Evolutionary conservation across 2,113 vertebrate species (phyloP), one percentile per base, ranked within the genome.

Genomic region (Eubucco bourcierii): DNA sequence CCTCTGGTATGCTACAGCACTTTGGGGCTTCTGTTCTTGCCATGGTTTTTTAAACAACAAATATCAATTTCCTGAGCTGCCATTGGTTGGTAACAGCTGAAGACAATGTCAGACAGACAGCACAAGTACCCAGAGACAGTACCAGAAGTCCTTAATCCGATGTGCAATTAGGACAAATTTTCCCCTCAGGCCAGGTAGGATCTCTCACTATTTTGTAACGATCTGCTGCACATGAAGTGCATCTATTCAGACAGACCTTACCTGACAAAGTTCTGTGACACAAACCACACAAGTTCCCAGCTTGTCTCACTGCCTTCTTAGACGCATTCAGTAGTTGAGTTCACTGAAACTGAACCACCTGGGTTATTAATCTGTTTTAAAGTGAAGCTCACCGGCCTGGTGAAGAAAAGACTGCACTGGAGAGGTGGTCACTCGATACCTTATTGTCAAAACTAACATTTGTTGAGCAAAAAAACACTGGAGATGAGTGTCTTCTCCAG

Each of bases 81-180:
- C 63, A 77, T 39, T 39, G 55, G 60, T 39, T 80, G 81, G 52
- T 64, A 84, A 91, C 90, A 95, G 85, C 79, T 85, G 75, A 46
- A 95, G 41, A 60, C n/a, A 87, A 92, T 60, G 68, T 80, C 92
- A 94, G 68, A 80, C 50, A 91, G 72, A 74, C 78, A 31, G 72
- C 56, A 72, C 29, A 66, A 88, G 53, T 33, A 76, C 25, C 63
- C 33, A 9, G 17, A 77, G 20, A 75, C 25, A 75, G 47, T 29
- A 86, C 15, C 52, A 91, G 90, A 95, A 85, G 67, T 77, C 75
- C 46, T 80, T 87, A 90, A 80, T 75, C 66, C 64, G 39, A 63
- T 23, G 10, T 46, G 21, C 31, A 63, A 70, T 33, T 10, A 67
- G 61, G n/a, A 56, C 41, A 87, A 80, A 9, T 71, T 28, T 87